Evolutionary conservation across 2,888 invertebrate genomes (phyloP), one percentile per base, ranked within the genome.

Genomic region (Masnerella sp.): DNA sequence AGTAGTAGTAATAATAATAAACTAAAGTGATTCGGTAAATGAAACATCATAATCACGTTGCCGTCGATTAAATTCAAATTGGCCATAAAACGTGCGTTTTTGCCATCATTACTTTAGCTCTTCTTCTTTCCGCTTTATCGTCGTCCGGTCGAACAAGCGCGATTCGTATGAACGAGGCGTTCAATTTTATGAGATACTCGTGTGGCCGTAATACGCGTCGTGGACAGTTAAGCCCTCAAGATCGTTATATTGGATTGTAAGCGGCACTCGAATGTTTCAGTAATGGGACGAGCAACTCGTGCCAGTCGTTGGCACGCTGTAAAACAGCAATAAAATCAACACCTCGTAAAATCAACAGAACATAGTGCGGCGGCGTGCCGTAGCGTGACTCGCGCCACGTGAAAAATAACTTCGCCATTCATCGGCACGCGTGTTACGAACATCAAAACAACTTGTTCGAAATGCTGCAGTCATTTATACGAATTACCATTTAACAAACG

Each of bases 251-350:
- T 73, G 80, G 80, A 78, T 80, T 82, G 79, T 84, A 83, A 85
- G 85, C 79, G 84, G 81, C 80, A 81, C 83, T 84, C 80, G 80
- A 79, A 81, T 83, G 83, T 84, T 84, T 86, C 83, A 84, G 80
- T 86, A 86, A 87, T 84, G 84, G 84, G 84, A 80, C 80, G 76
- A 80, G 80, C 70, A 78, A 80, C 85, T 84, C 85, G 85, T 84
- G 83, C 82, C 83, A 77, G 80, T 79, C 81, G 82, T 83, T 83
- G 79, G 80, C 83, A 81, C 82, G 81, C 80, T 84, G 81, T 84
- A 83, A 85, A 85, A 83, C 81, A 79, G 80, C 81, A 83, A 81
- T 86, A 84, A 86, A 85, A 80, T 78, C 81, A 81, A 79, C 81
- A 79, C 80, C 79, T 81, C 83, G 81, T 84, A 84, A 85, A 85